Evolutionary conservation across 2,888 invertebrate genomes (phyloP), one percentile per base, ranked within the genome.

Genomic region (Oxytorus armatus): DNA sequence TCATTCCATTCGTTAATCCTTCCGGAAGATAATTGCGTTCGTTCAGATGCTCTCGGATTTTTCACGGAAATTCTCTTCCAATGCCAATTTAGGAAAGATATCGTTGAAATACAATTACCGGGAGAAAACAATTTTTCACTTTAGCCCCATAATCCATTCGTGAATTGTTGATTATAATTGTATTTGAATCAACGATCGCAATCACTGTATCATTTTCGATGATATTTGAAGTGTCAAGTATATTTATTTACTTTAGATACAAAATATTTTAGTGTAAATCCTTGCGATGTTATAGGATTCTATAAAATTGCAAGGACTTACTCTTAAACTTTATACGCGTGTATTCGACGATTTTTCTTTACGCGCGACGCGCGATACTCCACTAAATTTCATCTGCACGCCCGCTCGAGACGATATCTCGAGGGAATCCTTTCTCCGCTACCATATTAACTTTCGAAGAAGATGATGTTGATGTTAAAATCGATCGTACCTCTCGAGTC

Each of bases 1-100:
- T 7, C 53, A 33, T 61, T 42, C 68, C 42, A 33, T 29, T 53
- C 68, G 29, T 63, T 59, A 68, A 55, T 65, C 69, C 61, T 69
- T 69, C 39, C 36, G 63, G 69, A 69, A 69, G 63, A 69, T 53
- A 51, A 44, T 59, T 39, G 5, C 61, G 23, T 16, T 57, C 39
- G 29, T 49, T 49, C 61, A n/a, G 23, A 36, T 23, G n/a, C 11
- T n/a, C 8, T 39, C 42, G 42, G 49, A 72, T 68, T 61, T 61
- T 68, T 47, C 74, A 16, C 3, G 7, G 21, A n/a, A 14, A 33
- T 42, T 39, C 53, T 39, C 5, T 18, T 44, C 44, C n/a, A 14
- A 4, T 29, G 49, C 42, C n/a, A 33, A 3, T 10, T 8, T 1
- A 10, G 10, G 4, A 11, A 57, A 57, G 11, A 18, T 36, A 8